These are phyloP conservation scores for Macroramphosus scolopax DNA, from an alignment of 2,797 vertebrate genomes.

Conservation along the genomic window DNA sequence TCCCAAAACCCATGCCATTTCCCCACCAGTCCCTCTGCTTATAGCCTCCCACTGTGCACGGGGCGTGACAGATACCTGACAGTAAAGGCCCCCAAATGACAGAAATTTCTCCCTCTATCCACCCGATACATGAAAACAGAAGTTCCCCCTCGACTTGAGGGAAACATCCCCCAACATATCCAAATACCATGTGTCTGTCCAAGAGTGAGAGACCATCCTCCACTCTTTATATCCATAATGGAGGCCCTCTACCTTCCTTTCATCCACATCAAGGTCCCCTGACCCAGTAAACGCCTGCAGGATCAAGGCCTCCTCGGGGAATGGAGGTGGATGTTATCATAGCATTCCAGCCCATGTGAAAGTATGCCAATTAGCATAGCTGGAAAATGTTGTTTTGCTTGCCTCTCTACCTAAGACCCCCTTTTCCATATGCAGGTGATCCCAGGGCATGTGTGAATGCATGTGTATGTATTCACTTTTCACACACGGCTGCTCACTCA, in stretches of 20 bases:
- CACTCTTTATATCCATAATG: conserved; percentile 43
- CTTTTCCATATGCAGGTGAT: conserved; percentile 25
- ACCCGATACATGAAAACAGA: conserved; percentile 37
- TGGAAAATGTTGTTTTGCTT: conserved; percentile 67
- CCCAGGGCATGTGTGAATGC: conserved; percentile 1
- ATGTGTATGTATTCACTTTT: conserved; percentile 24
- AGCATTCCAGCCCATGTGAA: conserved; percentile 72
- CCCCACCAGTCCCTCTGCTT: conserved; percentile 33
- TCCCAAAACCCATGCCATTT: conserved; percentile 51
- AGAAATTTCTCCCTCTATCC: conserved; percentile 40
- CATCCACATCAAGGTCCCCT: conserved; percentile 63
- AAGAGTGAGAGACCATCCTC: conserved; percentile 46
- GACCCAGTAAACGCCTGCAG: conserved; percentile 67
- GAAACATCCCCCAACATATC: conserved; percentile 40
- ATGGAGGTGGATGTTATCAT: conserved; percentile 71
- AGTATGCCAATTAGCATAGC: conserved; percentile 71
- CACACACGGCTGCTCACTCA: conserved; percentile 15
- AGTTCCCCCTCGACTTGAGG: conserved; percentile 2
- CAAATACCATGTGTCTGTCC: conserved; percentile 49
- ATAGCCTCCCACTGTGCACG: conserved; percentile 40
- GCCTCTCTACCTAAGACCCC: conserved; percentile 42
- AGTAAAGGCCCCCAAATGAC: conserved; percentile 60
- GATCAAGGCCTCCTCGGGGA: conserved; percentile 65
- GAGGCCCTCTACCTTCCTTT: conserved; percentile 62
- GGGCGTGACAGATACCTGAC: conserved; percentile 66